Percentiles rank a stretch among this genome's conserved stretches.
Evolutionary conservation across 2,888 invertebrate genomes (phyloP).

Genomic region (Lochmaea capreae): DNA sequence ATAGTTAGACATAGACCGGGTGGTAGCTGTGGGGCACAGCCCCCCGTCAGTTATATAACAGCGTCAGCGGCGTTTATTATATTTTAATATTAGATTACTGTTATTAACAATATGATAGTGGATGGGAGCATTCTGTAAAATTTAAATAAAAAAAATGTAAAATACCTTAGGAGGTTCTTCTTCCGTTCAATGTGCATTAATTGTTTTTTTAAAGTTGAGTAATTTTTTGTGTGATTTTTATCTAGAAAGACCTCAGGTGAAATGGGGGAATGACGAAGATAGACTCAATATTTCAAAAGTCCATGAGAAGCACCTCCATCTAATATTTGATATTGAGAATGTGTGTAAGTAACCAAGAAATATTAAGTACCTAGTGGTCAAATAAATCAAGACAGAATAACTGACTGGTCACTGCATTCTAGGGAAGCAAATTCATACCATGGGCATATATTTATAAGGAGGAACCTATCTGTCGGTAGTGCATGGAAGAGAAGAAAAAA

Average conservation of each 20-base stretch:
- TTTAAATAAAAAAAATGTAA: not conserved
- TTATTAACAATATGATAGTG: conserved; percentile 7
- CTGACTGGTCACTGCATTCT: too few relatives aligned
- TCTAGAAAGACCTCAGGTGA: not conserved
- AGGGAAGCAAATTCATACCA: too few relatives aligned
- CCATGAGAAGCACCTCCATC: too few relatives aligned
- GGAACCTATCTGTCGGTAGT: too few relatives aligned
- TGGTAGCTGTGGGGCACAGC: not conserved
- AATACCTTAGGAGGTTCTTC: not conserved
- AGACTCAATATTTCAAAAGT: not conserved
- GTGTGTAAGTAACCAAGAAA: too few relatives aligned
- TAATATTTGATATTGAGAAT: too few relatives aligned
- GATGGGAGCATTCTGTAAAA: not conserved
- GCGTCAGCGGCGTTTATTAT: not conserved
- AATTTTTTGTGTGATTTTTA: not conserved
- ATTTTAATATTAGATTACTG: conserved; percentile 15
- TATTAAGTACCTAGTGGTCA: too few relatives aligned
- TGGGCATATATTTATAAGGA: too few relatives aligned
- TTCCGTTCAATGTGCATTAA: not conserved
- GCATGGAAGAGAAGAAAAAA: too few relatives aligned
- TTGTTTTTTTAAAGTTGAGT: not conserved
- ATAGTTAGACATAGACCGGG: not conserved
- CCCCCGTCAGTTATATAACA: not conserved
- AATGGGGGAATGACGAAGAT: not conserved
- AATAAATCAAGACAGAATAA: too few relatives aligned